phyloP scores from a whole-genome alignment of 2,113 vertebrate genomes.

The Epinephelus cyanopodus region DNA sequence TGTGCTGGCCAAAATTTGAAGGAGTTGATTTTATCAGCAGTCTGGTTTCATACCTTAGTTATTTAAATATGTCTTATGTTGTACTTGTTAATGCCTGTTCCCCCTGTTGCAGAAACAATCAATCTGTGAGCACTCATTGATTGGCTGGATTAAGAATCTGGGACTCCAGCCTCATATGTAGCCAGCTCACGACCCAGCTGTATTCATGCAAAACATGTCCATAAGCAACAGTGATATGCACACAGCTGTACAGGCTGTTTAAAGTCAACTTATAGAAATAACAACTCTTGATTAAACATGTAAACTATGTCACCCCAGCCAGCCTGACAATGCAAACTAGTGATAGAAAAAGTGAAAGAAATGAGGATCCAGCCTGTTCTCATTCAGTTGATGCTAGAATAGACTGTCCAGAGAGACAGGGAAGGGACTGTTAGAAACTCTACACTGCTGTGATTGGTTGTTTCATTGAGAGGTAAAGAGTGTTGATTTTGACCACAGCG shows the following conservation, averaged over 20 bases:
- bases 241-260: neutral
- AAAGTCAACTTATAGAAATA: neutral
- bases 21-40: neutral
- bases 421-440: too few species aligned
- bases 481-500: too few species aligned
- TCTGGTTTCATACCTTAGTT: neutral
- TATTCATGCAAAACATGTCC: neutral
- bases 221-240: neutral
- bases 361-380: neutral
- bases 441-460: too few species aligned
- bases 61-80: neutral
- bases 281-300: neutral
- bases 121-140: neutral
- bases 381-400: too few species aligned
- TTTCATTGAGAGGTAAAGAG: too few species aligned
- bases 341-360: conserved; percentile 31
- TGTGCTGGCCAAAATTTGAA: neutral
- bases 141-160: neutral
- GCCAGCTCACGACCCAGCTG: neutral
- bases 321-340: conserved; percentile 48
- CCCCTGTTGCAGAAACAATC: neutral
- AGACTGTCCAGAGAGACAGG: too few species aligned
- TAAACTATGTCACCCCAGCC: neutral
- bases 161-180: neutral
- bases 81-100: neutral